A percentile compares a stretch with the other conserved stretches of the same genome.
These are phyloP conservation scores for Tinamus major DNA, from an alignment of 2,797 vertebrate species.

Conservation along the genomic window DNA sequence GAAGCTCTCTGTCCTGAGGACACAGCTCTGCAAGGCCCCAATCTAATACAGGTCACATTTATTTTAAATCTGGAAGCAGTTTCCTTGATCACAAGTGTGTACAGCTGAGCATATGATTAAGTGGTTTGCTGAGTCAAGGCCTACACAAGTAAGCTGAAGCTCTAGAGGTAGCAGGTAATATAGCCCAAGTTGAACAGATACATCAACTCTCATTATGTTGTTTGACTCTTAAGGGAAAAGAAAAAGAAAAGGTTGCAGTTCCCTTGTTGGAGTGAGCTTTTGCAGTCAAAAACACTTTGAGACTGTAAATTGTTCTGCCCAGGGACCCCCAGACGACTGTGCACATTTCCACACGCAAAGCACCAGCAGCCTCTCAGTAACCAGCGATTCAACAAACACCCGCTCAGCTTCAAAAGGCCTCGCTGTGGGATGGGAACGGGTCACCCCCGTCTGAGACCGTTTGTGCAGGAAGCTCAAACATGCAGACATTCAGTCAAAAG, in stretches of 20 bases:
- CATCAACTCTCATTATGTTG: neutral
- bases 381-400: neutral
- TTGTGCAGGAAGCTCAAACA: neutral
- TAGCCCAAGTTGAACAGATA: neutral
- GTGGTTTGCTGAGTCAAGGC: constrained; percentile 24
- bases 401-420: neutral
- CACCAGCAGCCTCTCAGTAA: neutral
- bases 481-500: neutral
- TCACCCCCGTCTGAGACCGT: neutral
- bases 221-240: neutral
- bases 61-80: neutral
- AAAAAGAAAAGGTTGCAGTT: neutral
- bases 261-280: neutral
- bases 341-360: neutral
- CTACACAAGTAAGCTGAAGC: neutral
- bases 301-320: neutral
- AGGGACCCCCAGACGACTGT: neutral
- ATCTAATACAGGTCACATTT: neutral
- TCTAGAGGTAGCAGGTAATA: neutral
- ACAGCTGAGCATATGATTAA: neutral
- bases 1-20: neutral
- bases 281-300: neutral
- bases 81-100: neutral
- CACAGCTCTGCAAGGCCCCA: neutral
- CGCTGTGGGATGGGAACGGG: neutral